These are phyloP conservation scores for Dysmachus trigonus DNA, from an alignment of 2,888 invertebrate species.

Conservation along the genomic window DNA sequence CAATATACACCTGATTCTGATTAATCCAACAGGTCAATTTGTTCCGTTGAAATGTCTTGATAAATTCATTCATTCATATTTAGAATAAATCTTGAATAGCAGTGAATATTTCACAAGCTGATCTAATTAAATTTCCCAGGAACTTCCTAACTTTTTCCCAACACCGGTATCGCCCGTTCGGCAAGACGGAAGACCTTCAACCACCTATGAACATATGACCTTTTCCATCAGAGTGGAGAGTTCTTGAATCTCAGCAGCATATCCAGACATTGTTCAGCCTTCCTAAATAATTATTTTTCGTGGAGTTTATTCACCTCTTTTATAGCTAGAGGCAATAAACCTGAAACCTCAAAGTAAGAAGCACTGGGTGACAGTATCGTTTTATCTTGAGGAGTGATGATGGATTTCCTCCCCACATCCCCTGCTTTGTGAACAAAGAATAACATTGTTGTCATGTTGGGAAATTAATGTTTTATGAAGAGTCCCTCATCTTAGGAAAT, in stretches of 20 bases:
- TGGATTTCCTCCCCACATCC: not conserved
- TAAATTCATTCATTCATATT: not conserved
- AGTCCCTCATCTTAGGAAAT: not conserved
- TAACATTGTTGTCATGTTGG: not conserved
- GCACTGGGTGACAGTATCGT: not conserved
- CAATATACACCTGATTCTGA: not conserved
- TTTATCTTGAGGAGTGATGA: not conserved
- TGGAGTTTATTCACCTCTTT: not conserved
- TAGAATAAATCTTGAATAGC: not conserved
- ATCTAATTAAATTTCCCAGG: not conserved
- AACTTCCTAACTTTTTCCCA: not conserved
- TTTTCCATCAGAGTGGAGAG: not conserved
- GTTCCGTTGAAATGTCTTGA: not conserved
- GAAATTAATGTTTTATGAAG: not conserved
- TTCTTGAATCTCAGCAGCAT: not conserved
- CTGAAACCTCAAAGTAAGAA: not conserved
- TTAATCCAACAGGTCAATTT: not conserved
- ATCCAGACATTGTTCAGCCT: not conserved
- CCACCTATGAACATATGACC: not conserved
- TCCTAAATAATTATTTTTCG: not conserved
- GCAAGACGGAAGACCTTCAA: not conserved
- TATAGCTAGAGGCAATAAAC: not conserved
- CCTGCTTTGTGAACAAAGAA: not conserved
- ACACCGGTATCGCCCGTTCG: not conserved
- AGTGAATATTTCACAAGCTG: not conserved